phyloP scores from a whole-genome alignment of 2,113 vertebrate species.

The Rallus limicola region DNA sequence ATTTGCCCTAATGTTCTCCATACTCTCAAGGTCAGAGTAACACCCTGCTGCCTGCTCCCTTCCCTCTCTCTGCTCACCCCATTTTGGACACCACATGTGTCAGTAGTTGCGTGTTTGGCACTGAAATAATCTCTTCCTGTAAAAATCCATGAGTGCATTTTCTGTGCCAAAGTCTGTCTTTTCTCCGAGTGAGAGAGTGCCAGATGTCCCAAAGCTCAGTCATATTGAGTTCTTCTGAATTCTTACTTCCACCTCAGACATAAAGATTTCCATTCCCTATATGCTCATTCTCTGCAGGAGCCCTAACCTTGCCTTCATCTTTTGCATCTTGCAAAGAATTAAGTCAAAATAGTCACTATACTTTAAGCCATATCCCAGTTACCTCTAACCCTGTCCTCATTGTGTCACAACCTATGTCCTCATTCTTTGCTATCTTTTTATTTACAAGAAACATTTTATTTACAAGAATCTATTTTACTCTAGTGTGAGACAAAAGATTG shows the following conservation, averaged over 20 bases:
- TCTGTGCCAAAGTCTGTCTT: constrained; percentile 35
- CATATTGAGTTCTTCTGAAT: not conserved
- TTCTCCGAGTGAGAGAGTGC: not conserved
- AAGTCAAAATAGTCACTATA: not conserved
- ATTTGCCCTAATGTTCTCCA: not conserved
- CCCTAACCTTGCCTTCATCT: not conserved
- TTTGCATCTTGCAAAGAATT: not conserved
- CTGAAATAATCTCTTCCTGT: not conserved
- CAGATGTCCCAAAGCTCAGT: constrained; percentile 37
- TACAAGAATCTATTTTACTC: not conserved
- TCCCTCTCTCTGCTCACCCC: not conserved
- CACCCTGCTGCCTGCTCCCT: not conserved
- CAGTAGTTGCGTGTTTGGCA: not conserved
- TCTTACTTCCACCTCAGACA: not conserved
- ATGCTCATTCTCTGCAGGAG: not conserved
- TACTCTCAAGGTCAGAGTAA: not conserved
- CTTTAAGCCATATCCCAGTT: not conserved
- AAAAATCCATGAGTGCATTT: not conserved
- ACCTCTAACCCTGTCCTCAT: not conserved
- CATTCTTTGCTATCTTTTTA: not conserved
- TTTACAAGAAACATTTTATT: not conserved
- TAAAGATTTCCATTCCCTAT: not conserved
- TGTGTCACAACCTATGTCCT: not conserved
- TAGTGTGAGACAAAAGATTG: not conserved
- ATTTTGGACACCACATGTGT: not conserved